These are phyloP conservation scores for Rutpela maculata DNA, from an alignment of 2,888 invertebrate genomes.

Conservation along the genomic window DNA sequence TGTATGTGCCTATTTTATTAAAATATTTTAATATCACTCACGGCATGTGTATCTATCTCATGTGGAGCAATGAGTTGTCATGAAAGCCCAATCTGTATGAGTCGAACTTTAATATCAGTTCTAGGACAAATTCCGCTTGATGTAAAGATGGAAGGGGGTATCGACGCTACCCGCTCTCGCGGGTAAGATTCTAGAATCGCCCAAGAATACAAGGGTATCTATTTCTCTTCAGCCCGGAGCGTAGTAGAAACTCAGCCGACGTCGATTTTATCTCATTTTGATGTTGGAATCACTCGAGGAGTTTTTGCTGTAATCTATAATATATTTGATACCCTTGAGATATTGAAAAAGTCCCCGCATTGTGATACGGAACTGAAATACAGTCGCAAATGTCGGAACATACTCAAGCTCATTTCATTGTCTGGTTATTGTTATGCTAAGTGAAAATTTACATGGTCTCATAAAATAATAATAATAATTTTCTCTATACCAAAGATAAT, in stretches of 20 bases:
- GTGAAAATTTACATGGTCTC: no score
- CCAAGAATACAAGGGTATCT: slow-evolving; percentile 56
- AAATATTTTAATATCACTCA: slow-evolving; percentile 2
- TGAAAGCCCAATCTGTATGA: slow-evolving; percentile 44
- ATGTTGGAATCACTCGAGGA: slow-evolving; percentile 62
- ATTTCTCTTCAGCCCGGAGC: slow-evolving; percentile 58
- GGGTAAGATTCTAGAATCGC: slow-evolving; percentile 39
- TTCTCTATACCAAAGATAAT: no score
- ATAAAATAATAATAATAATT: no score
- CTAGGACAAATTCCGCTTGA: slow-evolving; percentile 47
- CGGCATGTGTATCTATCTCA: slow-evolving; percentile 29
- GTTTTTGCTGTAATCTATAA: slow-evolving; percentile 65
- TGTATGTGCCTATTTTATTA: no score
- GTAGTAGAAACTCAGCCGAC: slow-evolving; percentile 56
- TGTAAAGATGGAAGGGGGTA: slow-evolving; percentile 29
- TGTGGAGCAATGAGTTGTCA: slow-evolving; percentile 36
- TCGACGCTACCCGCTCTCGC: slow-evolving; percentile 5
- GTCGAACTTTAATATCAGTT: slow-evolving; percentile 51
- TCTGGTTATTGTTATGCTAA: slow-evolving; percentile 46
- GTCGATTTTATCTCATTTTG: slow-evolving; percentile 62
- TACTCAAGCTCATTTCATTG: slow-evolving; percentile 46
- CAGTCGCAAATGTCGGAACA: slow-evolving; percentile 57
- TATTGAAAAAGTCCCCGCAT: slow-evolving; percentile 63
- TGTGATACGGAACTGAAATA: slow-evolving; percentile 57
- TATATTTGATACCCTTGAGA: slow-evolving; percentile 66